Evolutionary conservation across 2,797 vertebrate genomes (phyloP), one percentile per base, ranked within the genome.

Genomic region (Anguilla obscura): DNA sequence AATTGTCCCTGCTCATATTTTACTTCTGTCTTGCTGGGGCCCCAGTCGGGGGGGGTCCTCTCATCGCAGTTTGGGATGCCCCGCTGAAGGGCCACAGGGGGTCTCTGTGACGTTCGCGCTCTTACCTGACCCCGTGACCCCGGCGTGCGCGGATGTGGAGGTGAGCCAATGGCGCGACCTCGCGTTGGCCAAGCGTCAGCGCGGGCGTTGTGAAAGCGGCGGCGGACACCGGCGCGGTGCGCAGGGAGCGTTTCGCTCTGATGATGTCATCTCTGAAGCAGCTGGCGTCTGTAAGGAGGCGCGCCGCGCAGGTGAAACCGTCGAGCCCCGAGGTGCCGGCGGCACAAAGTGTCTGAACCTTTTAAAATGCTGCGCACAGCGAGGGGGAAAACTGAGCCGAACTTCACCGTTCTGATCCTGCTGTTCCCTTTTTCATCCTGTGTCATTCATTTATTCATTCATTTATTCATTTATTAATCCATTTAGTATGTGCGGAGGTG

Each of bases 271-370:
- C 16, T 79, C 74, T 40, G 36, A 79, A 45, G 74, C 33, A 18
- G 14, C 36, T 45, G 16, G 8, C 45, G 45, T 79, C 30, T 79
- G 24, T 45, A 45, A 79, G 36, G 21, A 45, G 21, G 50, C 27
- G 79, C 36, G 6, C 76, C 54, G 79, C 66, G 80, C 63, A 52
- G 40, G 84, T 69, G 45, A 87, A 84, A 87, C 45, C 48, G n/a
- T 69, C 40, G 56, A 27, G n/a, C 54, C 66, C 60, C 30, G 58
- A 86, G 54, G 40, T 58, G 52, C 86, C 54, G 33, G 21, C 21
- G 54, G 54, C 50, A 21, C 16, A 36, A 79, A 79, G 45, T 18
- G 30, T 18, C 16, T 45, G 12, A 18, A 6, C 6, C 33, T 21
- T 45, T 21, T 3, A 45, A 79, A 45, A 1, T 79, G 1, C 3